Percentiles rank a stretch among this genome's conserved stretches.
phyloP scores from a whole-genome alignment of 2,113 vertebrate species.

The Nyctereutes procyonoides region DNA sequence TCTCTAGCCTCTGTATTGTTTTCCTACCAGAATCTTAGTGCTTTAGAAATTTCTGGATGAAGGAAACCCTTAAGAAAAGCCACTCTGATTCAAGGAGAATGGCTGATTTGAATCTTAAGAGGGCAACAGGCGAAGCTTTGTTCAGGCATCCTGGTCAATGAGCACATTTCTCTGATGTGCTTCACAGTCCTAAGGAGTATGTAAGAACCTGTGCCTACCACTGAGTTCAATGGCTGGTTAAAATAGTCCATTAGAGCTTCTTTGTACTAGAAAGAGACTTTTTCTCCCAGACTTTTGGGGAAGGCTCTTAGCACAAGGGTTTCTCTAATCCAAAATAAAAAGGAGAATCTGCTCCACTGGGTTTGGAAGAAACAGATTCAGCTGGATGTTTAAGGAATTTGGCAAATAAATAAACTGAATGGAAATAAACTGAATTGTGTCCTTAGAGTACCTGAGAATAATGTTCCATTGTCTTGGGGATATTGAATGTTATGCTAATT shows the following conservation, averaged over 20 bases:
- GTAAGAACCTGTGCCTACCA: neutral
- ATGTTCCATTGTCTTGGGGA: neutral
- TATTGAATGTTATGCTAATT: neutral
- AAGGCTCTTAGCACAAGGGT: neutral
- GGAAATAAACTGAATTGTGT: neutral
- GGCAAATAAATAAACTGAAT: slow-evolving; percentile 22
- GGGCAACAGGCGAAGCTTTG: neutral
- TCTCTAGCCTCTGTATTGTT: neutral
- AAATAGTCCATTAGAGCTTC: neutral
- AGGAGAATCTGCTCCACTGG: neutral
- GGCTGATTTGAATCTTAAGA: neutral
- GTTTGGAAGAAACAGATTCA: neutral
- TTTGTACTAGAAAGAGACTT: neutral
- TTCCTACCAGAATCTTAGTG: neutral
- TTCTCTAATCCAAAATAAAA: neutral
- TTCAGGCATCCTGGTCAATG: neutral
- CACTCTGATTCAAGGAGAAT: neutral
- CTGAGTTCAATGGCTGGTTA: neutral
- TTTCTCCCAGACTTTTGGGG: neutral
- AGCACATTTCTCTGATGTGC: neutral
- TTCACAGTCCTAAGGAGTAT: neutral
- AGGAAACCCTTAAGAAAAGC: neutral
- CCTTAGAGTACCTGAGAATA: neutral
- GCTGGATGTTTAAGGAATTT: neutral
- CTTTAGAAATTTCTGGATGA: neutral